Evolutionary conservation across 2,888 invertebrate genomes (phyloP), one percentile per base, ranked within the genome.

Genomic region (Adineta ricciae): DNA sequence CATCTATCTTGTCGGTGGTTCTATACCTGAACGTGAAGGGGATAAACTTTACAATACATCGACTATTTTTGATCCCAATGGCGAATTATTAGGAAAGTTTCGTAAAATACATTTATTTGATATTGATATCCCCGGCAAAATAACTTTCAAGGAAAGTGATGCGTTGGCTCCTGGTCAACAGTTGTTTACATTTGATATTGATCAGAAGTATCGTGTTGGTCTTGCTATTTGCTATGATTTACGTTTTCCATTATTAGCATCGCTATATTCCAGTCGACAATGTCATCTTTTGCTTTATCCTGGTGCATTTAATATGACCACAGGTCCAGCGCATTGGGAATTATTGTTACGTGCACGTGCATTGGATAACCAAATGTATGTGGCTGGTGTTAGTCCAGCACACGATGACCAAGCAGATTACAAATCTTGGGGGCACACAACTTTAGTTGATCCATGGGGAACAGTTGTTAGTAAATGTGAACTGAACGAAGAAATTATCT

Each of bases 91-190:
- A 83, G 94, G 94, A 0, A 94, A 93, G 88, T 94, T 95, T 89
- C 93, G 96, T 86, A 97, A 97, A 92, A 92, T 96, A 90, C 97
- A 97, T 91, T 92, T 97, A 83, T 97, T 97, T 91, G 97, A 98
- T 91, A 96, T 98, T 88, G 95, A 97, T 90, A 94, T 98, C 84
- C 96, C 96, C 38, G 86, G 87, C 7, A 87, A 87, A 85, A 86
- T 87, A 14, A 84, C 84, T n/a, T 87, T 87, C 72, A 86, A 87
- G 83, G 87, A 87, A 83, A 87, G 87, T 49, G 83, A 73, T 21
- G 82, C 83, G 49, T 54, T 86, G 32, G 56, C 83, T 64, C 92
- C 95, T 0, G 97, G 97, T 0, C 92, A 94, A 88, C 90, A 93
- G 8, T 91, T 96, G 84, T 94, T 94, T 0, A 93, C 92, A 0